Evolutionary conservation across 2,888 invertebrate species (phyloP).

Genomic region (Dione vanillae): DNA sequence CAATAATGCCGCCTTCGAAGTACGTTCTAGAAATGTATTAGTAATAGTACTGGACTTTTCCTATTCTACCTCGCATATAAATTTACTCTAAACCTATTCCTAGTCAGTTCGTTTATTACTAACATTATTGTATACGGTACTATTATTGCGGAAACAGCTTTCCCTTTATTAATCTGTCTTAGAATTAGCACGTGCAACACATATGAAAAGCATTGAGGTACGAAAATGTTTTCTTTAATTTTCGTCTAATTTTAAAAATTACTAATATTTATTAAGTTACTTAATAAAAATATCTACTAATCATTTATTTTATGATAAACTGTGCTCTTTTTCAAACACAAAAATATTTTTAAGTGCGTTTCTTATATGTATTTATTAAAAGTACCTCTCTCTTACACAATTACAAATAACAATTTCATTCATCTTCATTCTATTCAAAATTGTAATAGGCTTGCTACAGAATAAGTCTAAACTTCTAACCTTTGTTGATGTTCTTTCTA

Average conservation of each 20-base stretch:
- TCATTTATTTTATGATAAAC: background rate
- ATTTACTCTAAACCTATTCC: too few species aligned
- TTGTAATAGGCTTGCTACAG: slow-evolving; percentile 6
- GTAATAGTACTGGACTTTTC: too few species aligned
- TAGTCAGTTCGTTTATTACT: too few species aligned
- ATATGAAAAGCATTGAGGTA: background rate
- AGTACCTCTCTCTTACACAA: background rate
- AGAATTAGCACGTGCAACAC: background rate
- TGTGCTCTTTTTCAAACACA: background rate
- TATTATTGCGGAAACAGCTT: slow-evolving; percentile 3
- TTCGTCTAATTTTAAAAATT: background rate
- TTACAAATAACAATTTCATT: background rate
- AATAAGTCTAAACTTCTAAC: slow-evolving; percentile 13
- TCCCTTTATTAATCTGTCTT: background rate
- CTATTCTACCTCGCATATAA: too few species aligned
- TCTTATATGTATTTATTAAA: background rate
- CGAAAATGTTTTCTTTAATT: background rate
- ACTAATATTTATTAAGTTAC: background rate
- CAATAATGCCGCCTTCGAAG: too few species aligned
- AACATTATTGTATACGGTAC: background rate
- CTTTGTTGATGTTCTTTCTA: slow-evolving; percentile 11
- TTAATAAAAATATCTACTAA: background rate
- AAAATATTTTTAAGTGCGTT: background rate
- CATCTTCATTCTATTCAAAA: slow-evolving; percentile 14
- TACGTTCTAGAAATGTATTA: too few species aligned